Evolutionary conservation across 1,140 invertebrate genomes (phyloP).

Genomic region (Drosophila busckii): DNA sequence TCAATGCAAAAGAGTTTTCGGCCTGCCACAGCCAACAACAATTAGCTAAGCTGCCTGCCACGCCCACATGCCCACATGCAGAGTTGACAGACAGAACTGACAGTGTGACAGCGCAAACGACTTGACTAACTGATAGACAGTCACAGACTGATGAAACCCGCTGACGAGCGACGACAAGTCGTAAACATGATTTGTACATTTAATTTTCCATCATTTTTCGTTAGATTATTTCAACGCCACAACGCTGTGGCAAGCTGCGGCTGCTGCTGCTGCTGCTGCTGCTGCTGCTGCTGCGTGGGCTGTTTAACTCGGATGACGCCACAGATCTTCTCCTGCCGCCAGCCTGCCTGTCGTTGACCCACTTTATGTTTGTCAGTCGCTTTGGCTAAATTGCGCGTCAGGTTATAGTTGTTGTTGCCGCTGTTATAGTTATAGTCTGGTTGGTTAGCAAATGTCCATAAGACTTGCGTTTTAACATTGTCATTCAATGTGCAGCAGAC

Average conservation of each 20-base stretch:
- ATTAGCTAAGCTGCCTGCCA: constrained; percentile 60
- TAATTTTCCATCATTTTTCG: constrained; percentile 72
- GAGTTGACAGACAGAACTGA: constrained; percentile 19
- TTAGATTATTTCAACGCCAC: constrained; percentile 55
- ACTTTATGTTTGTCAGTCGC: constrained; percentile 20
- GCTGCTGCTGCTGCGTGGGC: no score
- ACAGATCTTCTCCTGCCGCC: no score
- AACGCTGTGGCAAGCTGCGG: constrained; percentile 21
- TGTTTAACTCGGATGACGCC: no score
- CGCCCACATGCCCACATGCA: constrained; percentile 62
- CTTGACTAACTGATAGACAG: constrained; percentile 19
- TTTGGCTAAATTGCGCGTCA: constrained; percentile 31
- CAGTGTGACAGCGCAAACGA: constrained; percentile 5
- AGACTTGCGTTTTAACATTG: constrained; percentile 43
- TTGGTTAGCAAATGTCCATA: constrained; percentile 13
- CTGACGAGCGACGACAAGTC: constrained; percentile 60
- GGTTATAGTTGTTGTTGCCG: constrained; percentile 30
- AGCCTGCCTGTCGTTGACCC: constrained; percentile 39
- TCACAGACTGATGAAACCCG: constrained; percentile 20
- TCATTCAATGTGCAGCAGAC: constrained; percentile 39
- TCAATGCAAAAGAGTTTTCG: constrained; percentile 41
- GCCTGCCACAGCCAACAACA: constrained; percentile 45
- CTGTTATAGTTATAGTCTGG: background rate
- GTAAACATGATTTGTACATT: constrained; percentile 76
- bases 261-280: constrained; percentile 14